A percentile compares a stretch with the other conserved stretches of the same genome.
Evolutionary conservation across 2,797 vertebrate genomes (phyloP).

Genomic region (Prionace glauca): DNA sequence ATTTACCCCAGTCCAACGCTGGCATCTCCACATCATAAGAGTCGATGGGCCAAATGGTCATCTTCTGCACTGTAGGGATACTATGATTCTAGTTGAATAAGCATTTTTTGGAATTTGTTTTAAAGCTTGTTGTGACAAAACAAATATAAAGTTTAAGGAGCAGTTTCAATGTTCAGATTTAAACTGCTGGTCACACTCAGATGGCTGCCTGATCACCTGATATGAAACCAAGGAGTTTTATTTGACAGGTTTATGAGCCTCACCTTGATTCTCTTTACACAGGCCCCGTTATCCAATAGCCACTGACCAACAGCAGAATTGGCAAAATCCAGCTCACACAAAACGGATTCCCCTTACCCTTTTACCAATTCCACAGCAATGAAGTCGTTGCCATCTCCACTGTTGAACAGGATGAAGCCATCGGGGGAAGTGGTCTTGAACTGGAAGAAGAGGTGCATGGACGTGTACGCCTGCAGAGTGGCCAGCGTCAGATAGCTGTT

Average conservation of each 20-base stretch:
- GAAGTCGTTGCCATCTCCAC: slow-evolving; percentile 94
- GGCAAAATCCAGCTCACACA: neutral
- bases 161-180: neutral
- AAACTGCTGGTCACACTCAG: too few species aligned
- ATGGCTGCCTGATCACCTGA: too few species aligned
- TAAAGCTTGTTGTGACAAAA: neutral
- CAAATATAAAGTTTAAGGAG: neutral
- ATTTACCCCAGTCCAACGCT: too few species aligned
- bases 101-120: neutral
- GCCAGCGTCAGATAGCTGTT: slow-evolving; percentile 93
- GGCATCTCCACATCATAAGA: too few species aligned
- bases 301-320: neutral
- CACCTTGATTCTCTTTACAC: too few species aligned
- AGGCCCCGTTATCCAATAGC: neutral
- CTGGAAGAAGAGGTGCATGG: slow-evolving; percentile 99
- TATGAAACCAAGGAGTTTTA: too few species aligned
- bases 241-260: too few species aligned
- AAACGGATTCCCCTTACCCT: slow-evolving; percentile 64
- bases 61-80: too few species aligned
- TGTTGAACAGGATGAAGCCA: slow-evolving; percentile 95
- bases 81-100: too few species aligned
- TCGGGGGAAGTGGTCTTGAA: slow-evolving; percentile 95
- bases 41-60: too few species aligned
- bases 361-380: slow-evolving; percentile 97
- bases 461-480: slow-evolving; percentile 92